Base-by-base conservation (phyloP, 2,888 invertebrate species). In the Tipula vernalis region DNA sequence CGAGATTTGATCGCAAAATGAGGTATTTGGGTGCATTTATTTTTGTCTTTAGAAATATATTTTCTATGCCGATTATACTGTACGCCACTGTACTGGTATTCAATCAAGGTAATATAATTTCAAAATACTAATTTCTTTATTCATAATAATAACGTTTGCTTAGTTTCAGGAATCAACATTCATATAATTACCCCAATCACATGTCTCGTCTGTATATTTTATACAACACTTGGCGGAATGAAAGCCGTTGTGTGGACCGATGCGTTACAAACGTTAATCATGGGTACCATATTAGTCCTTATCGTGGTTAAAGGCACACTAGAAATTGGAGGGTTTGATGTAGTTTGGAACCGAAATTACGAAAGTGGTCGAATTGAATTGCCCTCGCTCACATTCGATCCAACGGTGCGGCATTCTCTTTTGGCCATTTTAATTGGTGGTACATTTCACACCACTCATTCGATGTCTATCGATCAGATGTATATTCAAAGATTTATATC, bases 401-500 rank as follows among this genome's bases (percentile, higher is more conserved):
- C 96, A 12, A 93, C 96, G 5, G 94, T 95, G 0, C 93, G 97
- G 15, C 95, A 97, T 89, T 96, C 97, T 0, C 92, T 96, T 88
- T 95, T 96, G 94, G 94, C 95, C 5, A 92, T 97, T 4, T 91
- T 95, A 2, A 90, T 97, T 86, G 97, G 97, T 12, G 96, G 96
- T 0, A 93, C 94, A 36, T 91, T 96, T 86, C 96, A 95, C 89
- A 96, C 95, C 94, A 91, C 96, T 5, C 95, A 96, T 90, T 93
- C 95, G 8, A 94, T 95, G 87, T 94, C 95, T 1, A 94, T 96
- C 6, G 97, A 96, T 91, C 98, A 98, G 90, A 95, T 95, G 15
- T 96, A 97, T 94, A 94, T 97, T 8, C 98, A 98, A 90, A 93
- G 97, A 87, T 96, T 96, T 89, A 92, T 97, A 86, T 94, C 96